Conservation (phyloP, 2,888 invertebrate genomes). For the Osmoderma eremita region DNA sequence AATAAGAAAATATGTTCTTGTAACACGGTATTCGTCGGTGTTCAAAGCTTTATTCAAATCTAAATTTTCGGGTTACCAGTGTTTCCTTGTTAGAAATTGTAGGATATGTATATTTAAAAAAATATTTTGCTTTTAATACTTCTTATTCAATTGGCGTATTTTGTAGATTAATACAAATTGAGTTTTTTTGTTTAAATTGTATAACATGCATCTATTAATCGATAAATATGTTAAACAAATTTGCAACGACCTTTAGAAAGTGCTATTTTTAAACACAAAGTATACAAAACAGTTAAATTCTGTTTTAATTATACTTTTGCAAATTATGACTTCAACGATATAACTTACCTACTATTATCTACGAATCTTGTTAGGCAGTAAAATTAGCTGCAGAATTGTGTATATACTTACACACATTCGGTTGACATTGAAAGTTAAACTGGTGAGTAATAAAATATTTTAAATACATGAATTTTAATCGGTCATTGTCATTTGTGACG, state of each 20-base stretch:
- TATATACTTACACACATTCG: not conserved
- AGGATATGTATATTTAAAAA: too few species aligned
- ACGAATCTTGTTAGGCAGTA: slow-evolving; percentile 10
- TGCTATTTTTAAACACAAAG: slow-evolving; percentile 10
- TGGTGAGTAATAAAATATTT: slow-evolving; percentile 8
- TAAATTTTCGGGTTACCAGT: too few species aligned
- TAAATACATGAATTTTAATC: slow-evolving; percentile 6
- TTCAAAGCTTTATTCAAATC: too few species aligned
- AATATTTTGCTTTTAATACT: too few species aligned
- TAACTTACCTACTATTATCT: not conserved
- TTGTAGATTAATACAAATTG: not conserved
- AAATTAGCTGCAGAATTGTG: slow-evolving; percentile 3
- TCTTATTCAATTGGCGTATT: too few species aligned
- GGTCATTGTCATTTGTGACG: not conserved
- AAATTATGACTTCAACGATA: not conserved
- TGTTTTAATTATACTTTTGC: slow-evolving; percentile 13
- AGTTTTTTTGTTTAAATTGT: not conserved
- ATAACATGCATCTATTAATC: not conserved
- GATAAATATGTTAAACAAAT: not conserved
- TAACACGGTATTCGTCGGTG: too few species aligned
- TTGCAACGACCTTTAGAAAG: slow-evolving; percentile 20
- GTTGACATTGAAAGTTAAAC: slow-evolving; percentile 23
- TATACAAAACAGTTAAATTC: not conserved
- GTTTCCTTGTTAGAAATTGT: too few species aligned
- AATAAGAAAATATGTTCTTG: too few species aligned